phyloP scores from a whole-genome alignment of 2,797 vertebrate genomes.

The Selene dorsalis region DNA sequence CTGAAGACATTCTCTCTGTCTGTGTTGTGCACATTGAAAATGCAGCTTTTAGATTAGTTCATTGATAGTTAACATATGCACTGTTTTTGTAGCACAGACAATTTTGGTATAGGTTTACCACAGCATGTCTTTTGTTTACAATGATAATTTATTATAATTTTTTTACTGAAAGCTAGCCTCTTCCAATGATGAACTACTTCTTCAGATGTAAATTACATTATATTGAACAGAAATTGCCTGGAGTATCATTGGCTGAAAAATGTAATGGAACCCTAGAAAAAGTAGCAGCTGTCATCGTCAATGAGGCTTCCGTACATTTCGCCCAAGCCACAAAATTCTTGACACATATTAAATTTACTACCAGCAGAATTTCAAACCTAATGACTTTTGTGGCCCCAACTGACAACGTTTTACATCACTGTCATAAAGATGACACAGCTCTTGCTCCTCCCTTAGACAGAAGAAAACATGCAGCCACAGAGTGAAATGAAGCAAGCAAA shows the following conservation, averaged over 20 bases:
- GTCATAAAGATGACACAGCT: slow-evolving; percentile 1
- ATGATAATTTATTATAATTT: slow-evolving; percentile 16
- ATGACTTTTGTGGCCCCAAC: slow-evolving; percentile 21
- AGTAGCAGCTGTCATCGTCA: slow-evolving; percentile 13
- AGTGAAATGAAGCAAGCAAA: background rate
- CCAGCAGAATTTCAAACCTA: slow-evolving; percentile 25
- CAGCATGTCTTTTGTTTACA: background rate
- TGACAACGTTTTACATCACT: slow-evolving; percentile 21
- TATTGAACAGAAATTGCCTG: background rate
- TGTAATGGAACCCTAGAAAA: slow-evolving; percentile 7
- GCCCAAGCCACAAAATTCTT: slow-evolving; percentile 13
- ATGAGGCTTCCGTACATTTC: slow-evolving; percentile 24
- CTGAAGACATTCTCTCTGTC: slow-evolving; percentile 15
- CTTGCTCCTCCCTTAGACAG: background rate
- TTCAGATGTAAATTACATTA: slow-evolving; percentile 21
- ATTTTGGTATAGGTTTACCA: slow-evolving; percentile 15
- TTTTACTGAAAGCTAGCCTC: background rate
- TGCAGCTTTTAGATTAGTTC: slow-evolving; percentile 7
- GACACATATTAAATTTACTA: slow-evolving; percentile 25
- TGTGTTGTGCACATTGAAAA: slow-evolving; percentile 18
- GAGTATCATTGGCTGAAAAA: slow-evolving; percentile 11
- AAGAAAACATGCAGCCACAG: background rate
- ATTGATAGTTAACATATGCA: slow-evolving; percentile 9
- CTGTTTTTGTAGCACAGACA: slow-evolving; percentile 9
- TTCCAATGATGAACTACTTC: slow-evolving; percentile 1